phyloP scores from a whole-genome alignment of 53 echinoderm and acorn worm genomes.

The Apostichopus leukothele region DNA sequence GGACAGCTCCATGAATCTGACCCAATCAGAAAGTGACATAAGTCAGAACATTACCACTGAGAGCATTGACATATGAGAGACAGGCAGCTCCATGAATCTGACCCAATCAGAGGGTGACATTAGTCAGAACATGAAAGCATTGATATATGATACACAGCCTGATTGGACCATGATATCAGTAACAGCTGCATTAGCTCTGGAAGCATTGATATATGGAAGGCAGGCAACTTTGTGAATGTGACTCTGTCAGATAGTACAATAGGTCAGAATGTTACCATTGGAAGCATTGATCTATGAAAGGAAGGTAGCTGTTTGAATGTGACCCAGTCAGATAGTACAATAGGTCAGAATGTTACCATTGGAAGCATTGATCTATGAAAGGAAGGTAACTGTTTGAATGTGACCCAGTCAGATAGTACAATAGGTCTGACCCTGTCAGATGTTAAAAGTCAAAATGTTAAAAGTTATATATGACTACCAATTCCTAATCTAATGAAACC shows the following conservation, averaged over 20 bases:
- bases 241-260: background rate
- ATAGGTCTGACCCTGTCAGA: background rate
- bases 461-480: too few species aligned
- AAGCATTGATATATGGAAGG: background rate
- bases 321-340: too few species aligned
- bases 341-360: background rate
- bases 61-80: conserved; percentile 9
- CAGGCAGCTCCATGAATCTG: conserved; percentile 1
- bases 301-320: background rate
- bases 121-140: conserved; percentile 22
- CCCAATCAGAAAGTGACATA: background rate
- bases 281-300: background rate
- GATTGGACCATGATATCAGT: background rate
- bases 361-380: background rate
- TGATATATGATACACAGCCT: conserved; percentile 1
- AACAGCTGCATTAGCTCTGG: background rate
- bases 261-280: background rate
- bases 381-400: background rate
- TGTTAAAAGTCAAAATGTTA: background rate
- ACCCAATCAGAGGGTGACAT: conserved; percentile 27
- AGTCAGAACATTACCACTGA: conserved; percentile 25
- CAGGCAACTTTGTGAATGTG: background rate
- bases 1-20: conserved; percentile 34
- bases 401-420: background rate
- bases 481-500: too few species aligned